A percentile compares a stretch with the other conserved stretches of the same genome.
Evolutionary conservation across 1,140 invertebrate species (phyloP).

Genomic region (Epicauta chinensis): DNA sequence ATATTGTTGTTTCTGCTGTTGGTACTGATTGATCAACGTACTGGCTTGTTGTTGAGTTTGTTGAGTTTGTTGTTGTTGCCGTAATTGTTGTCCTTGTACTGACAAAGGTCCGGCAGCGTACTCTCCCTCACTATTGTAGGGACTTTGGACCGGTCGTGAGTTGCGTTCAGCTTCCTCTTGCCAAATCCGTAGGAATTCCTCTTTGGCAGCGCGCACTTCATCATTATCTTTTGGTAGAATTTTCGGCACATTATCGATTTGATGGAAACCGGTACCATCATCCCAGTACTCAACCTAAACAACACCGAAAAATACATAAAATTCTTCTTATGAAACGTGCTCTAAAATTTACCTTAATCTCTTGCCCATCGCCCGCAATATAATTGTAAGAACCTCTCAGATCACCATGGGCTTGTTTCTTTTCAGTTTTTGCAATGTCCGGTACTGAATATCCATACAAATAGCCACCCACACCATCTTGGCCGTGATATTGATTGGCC

Average conservation of each 20-base stretch:
- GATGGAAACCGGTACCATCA: slow-evolving; percentile 57
- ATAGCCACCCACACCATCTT: slow-evolving; percentile 53
- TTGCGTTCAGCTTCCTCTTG: slow-evolving; percentile 52
- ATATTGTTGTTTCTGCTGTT: slow-evolving; percentile 9
- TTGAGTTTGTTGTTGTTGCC: slow-evolving; percentile 10
- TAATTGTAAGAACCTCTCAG: slow-evolving; percentile 49
- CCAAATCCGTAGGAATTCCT: slow-evolving; percentile 56
- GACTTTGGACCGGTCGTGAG: slow-evolving; percentile 32
- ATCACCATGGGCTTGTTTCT: slow-evolving; percentile 46
- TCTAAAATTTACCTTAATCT: slow-evolving; percentile 49
- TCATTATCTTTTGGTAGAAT: slow-evolving; percentile 52
- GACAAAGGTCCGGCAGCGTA: slow-evolving; percentile 27
- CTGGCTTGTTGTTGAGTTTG: slow-evolving; percentile 5
- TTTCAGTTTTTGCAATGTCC: slow-evolving; percentile 56
- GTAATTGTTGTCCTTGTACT: slow-evolving; percentile 16
- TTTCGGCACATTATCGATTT: slow-evolving; percentile 58
- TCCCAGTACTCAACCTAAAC: slow-evolving; percentile 57
- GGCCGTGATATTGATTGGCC: slow-evolving; percentile 58
- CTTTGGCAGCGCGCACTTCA: slow-evolving; percentile 53
- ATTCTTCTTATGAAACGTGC: too few relatives aligned
- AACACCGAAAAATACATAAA: slow-evolving; percentile 5
- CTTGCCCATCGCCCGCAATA: slow-evolving; percentile 43
- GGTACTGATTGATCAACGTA: slow-evolving; percentile 3
- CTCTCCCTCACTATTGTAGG: slow-evolving; percentile 27
- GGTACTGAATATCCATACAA: slow-evolving; percentile 57